Conservation (phyloP, 2,888 invertebrate genomes). For the Coenonympha arcania region DNA sequence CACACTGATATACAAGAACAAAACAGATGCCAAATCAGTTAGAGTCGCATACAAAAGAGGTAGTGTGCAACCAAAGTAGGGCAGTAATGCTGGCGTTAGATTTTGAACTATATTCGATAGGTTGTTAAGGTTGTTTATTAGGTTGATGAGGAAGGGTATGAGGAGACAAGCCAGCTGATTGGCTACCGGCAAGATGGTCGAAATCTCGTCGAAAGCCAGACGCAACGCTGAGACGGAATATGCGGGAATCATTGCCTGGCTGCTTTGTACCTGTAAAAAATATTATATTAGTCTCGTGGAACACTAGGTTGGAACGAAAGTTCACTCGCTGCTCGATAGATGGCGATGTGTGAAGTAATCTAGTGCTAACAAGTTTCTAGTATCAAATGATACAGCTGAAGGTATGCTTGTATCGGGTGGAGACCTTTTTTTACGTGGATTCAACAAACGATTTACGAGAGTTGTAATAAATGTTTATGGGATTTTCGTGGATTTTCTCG, state of each 20-base stretch:
- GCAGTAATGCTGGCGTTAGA: constrained; percentile 58
- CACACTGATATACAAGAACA: constrained; percentile 63
- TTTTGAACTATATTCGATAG: constrained; percentile 65
- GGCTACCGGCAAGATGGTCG: constrained; percentile 55
- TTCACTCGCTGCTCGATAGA: too few relatives aligned
- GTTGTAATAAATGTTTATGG: too few relatives aligned
- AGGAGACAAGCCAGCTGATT: constrained; percentile 60
- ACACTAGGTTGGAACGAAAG: too few relatives aligned
- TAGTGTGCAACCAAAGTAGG: constrained; percentile 63
- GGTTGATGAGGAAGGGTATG: constrained; percentile 59
- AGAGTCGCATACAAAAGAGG: constrained; percentile 60
- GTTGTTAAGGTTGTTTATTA: constrained; percentile 65
- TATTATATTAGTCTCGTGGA: too few relatives aligned
- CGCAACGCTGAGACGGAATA: constrained; percentile 62
- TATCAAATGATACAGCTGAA: too few relatives aligned
- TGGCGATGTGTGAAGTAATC: too few relatives aligned
- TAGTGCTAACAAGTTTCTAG: too few relatives aligned
- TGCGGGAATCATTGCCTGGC: constrained; percentile 62
- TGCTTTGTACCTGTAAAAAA: constrained; percentile 42
- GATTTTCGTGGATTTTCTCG: too few relatives aligned
- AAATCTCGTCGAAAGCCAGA: constrained; percentile 61
- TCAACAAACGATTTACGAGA: too few relatives aligned
- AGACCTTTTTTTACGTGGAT: too few relatives aligned
- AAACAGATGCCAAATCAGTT: constrained; percentile 60
- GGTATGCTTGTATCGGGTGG: too few relatives aligned